Conservation (phyloP, 1,140 invertebrate genomes). For the Aculops lycopersici region DNA sequence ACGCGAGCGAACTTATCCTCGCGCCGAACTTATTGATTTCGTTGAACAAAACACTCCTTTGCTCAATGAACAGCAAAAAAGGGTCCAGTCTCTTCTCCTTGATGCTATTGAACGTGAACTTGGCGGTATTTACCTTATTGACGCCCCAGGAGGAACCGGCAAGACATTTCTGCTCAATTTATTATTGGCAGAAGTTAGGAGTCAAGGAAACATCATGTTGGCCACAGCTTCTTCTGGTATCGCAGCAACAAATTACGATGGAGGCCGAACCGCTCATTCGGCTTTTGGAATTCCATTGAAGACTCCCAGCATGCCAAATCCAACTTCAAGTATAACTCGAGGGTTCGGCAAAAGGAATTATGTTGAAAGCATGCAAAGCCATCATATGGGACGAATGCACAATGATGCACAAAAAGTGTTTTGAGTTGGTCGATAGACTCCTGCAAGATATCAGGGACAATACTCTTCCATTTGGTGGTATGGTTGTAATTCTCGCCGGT, state of each 20-base stretch:
- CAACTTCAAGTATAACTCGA: too few species aligned
- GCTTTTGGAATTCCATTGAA: constrained; percentile 18
- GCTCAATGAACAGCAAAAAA: constrained; percentile 1
- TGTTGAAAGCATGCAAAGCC: constrained; percentile 7
- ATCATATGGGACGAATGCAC: constrained; percentile 12
- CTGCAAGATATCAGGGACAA: constrained; percentile 14
- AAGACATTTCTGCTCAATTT: constrained; percentile 14
- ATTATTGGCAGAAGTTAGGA: constrained; percentile 8
- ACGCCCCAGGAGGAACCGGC: constrained; percentile 12
- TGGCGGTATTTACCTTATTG: constrained; percentile 9
- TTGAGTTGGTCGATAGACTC: constrained; percentile 13
- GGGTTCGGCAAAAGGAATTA: constrained; percentile 7
- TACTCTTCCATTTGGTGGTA: constrained; percentile 8
- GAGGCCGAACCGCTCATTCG: constrained; percentile 21
- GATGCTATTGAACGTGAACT: constrained; percentile 10
- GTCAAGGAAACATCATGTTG: constrained; percentile 14
- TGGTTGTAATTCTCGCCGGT: constrained; percentile 14
- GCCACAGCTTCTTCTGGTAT: constrained; percentile 22
- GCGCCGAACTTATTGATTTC: not conserved
- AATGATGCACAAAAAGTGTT: too few species aligned
- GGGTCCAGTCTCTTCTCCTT: constrained; percentile 9
- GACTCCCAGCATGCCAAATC: constrained; percentile 7
- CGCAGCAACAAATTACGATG: constrained; percentile 19
- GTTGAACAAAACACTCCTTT: not conserved
- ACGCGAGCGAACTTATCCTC: not conserved